Percentiles rank a stretch among this genome's conserved stretches.
Conservation (phyloP, 2,888 invertebrate genomes). For the Griposia aprilina region DNA sequence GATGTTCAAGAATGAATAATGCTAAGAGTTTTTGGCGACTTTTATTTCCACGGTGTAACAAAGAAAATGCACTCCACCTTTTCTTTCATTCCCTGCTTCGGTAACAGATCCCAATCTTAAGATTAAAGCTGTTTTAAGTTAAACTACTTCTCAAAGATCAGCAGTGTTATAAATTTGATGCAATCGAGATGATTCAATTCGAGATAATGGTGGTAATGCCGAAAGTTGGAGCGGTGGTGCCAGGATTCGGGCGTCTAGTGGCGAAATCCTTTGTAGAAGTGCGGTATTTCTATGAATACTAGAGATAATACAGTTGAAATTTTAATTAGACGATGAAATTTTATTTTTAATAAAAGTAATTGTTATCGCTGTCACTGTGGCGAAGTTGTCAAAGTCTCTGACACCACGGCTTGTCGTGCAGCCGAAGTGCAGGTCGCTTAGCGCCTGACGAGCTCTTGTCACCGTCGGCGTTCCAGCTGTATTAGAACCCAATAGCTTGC, state of each 20-base stretch:
- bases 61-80: conserved; percentile 21
- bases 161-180: conserved; percentile 66
- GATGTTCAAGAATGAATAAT: too few species aligned
- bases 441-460: too few species aligned
- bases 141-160: conserved; percentile 63
- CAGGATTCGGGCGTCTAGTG: conserved; percentile 16
- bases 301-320: background rate
- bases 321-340: too few species aligned
- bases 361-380: too few species aligned
- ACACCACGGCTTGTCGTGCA: too few species aligned
- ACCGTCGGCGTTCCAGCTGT: too few species aligned
- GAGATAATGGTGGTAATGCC: conserved; percentile 59
- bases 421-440: too few species aligned
- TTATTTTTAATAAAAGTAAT: too few species aligned
- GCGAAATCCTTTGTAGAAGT: conserved; percentile 33
- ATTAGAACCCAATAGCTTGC: too few species aligned
- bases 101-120: conserved; percentile 46
- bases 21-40: background rate
- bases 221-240: conserved; percentile 53
- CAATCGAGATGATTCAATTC: conserved; percentile 64
- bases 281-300: conserved; percentile 18
- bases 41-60: background rate
- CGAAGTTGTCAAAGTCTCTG: too few species aligned
- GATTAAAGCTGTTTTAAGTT: conserved; percentile 52
- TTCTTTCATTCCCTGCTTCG: conserved; percentile 17